phyloP scores from a whole-genome alignment of 2,888 invertebrate species.

The Ectobius pallidus region DNA sequence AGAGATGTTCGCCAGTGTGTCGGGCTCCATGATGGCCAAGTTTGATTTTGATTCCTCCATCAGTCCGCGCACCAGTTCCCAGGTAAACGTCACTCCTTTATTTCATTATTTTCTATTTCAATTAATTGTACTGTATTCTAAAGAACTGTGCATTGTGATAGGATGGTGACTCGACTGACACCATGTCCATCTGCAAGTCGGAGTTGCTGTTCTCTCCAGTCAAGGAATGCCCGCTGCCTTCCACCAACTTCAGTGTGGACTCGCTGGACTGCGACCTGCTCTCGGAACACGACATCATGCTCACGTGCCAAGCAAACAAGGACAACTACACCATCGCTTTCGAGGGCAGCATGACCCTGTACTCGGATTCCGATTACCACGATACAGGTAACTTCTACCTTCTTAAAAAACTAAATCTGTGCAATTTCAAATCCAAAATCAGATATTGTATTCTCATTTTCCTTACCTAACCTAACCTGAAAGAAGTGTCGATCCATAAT shows the following conservation, averaged over 20 bases:
- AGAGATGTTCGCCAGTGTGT: slow-evolving; percentile 83
- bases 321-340: slow-evolving; percentile 95
- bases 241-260: slow-evolving; percentile 84
- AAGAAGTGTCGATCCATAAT: no score
- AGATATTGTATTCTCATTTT: no score
- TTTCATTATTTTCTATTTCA: no score
- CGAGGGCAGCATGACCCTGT: slow-evolving; percentile 84
- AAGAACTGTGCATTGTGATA: no score
- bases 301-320: slow-evolving; percentile 88
- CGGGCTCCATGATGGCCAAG: slow-evolving; percentile 80
- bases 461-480: no score
- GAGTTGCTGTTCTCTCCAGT: slow-evolving; percentile 90
- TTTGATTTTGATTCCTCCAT: slow-evolving; percentile 78
- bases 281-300: slow-evolving; percentile 82
- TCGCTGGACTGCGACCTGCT: slow-evolving; percentile 86
- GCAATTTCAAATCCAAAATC: no score
- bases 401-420: no score
- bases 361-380: slow-evolving; percentile 79
- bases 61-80: slow-evolving; percentile 76
- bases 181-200: slow-evolving; percentile 91
- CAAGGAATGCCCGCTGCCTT: slow-evolving; percentile 71
- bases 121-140: no score
- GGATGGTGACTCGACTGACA: slow-evolving; percentile 64
- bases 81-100: slow-evolving; percentile 61
- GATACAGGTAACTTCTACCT: slow-evolving; percentile 56